phyloP scores from a whole-genome alignment of 2,797 vertebrate species.

The Chelon auratus region DNA sequence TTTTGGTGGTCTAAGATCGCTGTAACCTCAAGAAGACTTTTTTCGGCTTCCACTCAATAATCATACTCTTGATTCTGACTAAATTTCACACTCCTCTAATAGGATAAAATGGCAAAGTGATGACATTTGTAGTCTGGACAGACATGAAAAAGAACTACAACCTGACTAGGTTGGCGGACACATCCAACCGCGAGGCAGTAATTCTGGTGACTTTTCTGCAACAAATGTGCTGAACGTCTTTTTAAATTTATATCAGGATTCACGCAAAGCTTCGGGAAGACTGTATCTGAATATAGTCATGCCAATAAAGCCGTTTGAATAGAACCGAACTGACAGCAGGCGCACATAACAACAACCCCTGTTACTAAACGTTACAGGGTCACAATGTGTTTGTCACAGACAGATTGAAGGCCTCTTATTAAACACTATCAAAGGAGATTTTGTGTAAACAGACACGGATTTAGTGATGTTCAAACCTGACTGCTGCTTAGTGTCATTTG shows the following conservation, averaged over 20 bases:
- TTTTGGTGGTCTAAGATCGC: too few species aligned
- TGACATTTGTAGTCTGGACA: too few species aligned
- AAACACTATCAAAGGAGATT: constrained; percentile 40
- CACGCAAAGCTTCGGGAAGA: neutral
- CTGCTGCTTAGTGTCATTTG: constrained; percentile 46
- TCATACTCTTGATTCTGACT: too few species aligned
- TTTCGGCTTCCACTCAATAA: too few species aligned
- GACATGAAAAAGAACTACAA: too few species aligned
- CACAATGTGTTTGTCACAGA: neutral
- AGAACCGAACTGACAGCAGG: neutral
- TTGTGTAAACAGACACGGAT: constrained; percentile 38
- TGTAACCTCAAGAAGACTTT: too few species aligned
- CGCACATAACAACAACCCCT: neutral
- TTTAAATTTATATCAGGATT: neutral
- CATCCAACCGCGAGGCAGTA: too few species aligned
- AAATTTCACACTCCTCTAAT: too few species aligned
- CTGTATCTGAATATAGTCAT: neutral
- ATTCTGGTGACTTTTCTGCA: neutral
- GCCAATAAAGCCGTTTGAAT: neutral
- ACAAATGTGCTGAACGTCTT: neutral
- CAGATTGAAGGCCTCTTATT: constrained; percentile 14
- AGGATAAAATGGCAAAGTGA: too few species aligned
- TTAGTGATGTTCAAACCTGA: constrained; percentile 32
- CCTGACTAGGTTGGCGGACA: too few species aligned
- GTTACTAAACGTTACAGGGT: neutral